phyloP scores from a whole-genome alignment of 2,113 vertebrate genomes.

The Mormoops blainvillei region DNA sequence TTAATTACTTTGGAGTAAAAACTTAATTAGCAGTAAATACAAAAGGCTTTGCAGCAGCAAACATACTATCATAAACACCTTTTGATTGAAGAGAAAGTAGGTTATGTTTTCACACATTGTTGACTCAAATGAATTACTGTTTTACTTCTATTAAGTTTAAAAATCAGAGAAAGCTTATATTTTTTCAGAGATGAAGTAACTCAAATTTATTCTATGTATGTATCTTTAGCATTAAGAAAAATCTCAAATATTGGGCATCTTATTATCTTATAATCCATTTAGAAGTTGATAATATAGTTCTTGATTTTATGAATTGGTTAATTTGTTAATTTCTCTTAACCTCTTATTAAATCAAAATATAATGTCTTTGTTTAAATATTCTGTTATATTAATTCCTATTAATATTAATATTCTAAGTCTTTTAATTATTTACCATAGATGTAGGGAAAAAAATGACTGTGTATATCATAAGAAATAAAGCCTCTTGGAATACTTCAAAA shows the following conservation, averaged over 20 bases:
- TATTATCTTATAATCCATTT: background rate
- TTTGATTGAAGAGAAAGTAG: slow-evolving; percentile 32
- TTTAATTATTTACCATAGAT: slow-evolving; percentile 15
- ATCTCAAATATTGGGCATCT: background rate
- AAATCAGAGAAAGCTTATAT: slow-evolving; percentile 27
- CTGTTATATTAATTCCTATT: background rate
- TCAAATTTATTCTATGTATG: background rate
- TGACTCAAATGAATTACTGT: background rate
- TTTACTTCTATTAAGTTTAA: background rate
- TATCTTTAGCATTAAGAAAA: background rate
- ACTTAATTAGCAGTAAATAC: background rate
- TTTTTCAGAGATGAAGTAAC: background rate
- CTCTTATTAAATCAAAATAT: slow-evolving; percentile 1
- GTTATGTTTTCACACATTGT: background rate
- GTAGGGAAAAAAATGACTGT: background rate
- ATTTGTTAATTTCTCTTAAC: background rate
- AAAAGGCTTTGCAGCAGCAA: background rate
- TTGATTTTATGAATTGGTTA: background rate
- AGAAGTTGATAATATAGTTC: background rate
- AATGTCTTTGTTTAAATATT: background rate
- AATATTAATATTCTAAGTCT: background rate
- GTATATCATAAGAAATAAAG: background rate
- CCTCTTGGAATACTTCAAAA: slow-evolving; percentile 18
- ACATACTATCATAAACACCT: background rate
- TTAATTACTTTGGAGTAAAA: slow-evolving; percentile 23